phyloP scores from a whole-genome alignment of 35 echinoderm and acorn worm genomes.

The Acanthaster planci region DNA sequence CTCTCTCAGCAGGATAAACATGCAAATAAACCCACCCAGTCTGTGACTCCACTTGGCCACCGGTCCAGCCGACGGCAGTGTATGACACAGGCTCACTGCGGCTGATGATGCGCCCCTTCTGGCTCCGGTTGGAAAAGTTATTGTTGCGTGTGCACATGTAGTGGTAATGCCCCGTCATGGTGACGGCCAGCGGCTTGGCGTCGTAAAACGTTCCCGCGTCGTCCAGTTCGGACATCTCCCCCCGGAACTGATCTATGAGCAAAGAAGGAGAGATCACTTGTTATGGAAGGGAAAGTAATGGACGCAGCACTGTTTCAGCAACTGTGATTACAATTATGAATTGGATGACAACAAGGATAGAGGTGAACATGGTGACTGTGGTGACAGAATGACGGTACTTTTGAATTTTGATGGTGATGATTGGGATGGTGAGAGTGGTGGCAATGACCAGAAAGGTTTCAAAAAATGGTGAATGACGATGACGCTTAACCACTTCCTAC shows the following conservation, averaged over 20 bases:
- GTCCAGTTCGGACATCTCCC: conserved; percentile 93
- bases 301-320: no score
- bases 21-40: conserved; percentile 56
- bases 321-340: no score
- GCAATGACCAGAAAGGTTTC: no score
- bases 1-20: no score
- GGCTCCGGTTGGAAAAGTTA: conserved; percentile 98
- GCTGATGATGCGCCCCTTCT: conserved; percentile 79
- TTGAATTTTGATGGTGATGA: no score
- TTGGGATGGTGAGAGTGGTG: no score
- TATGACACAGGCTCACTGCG: conserved; percentile 46
- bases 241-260: conserved; percentile 88
- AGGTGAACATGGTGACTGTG: no score
- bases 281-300: no score
- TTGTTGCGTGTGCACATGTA: conserved; percentile 99
- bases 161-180: conserved; percentile 74
- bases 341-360: no score
- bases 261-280: background rate
- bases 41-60: conserved; percentile 53
- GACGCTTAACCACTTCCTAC: no score
- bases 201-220: conserved; percentile 98
- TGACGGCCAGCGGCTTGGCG: conserved; percentile 72
- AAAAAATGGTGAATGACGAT: no score
- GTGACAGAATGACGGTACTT: no score
- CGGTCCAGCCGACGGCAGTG: conserved; percentile 78